These are phyloP conservation scores for Pterois miles DNA, from an alignment of 2,797 vertebrate genomes.

Conservation along the genomic window DNA sequence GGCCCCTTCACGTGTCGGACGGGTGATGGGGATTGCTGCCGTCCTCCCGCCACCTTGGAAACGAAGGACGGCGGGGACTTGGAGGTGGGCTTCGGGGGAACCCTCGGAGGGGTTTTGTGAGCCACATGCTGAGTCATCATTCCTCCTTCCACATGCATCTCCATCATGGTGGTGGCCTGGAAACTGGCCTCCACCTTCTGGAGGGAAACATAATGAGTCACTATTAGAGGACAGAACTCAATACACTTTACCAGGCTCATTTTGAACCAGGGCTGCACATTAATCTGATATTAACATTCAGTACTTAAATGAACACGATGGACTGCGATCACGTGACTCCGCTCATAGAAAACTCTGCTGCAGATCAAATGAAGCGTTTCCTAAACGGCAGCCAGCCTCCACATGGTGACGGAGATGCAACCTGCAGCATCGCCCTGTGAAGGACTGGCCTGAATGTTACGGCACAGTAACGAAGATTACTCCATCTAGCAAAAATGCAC, in stretches of 20 bases:
- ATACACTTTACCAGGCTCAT: neutral
- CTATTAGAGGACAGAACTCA: neutral
- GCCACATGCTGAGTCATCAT: slow-evolving; percentile 84
- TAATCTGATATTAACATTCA: too few relatives aligned
- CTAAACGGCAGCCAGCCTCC: too few relatives aligned
- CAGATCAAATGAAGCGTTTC: too few relatives aligned
- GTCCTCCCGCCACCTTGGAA: slow-evolving; percentile 86
- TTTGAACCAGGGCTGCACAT: neutral
- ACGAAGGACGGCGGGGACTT: slow-evolving; percentile 89
- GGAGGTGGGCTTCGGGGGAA: slow-evolving; percentile 93
- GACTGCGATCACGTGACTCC: too few relatives aligned
- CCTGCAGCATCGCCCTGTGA: too few relatives aligned
- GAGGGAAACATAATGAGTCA: neutral
- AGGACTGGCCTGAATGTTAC: too few relatives aligned
- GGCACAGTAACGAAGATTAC: too few relatives aligned
- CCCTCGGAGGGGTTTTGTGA: slow-evolving; percentile 95
- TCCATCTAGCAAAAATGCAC: too few relatives aligned
- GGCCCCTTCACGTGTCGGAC: slow-evolving; percentile 95
- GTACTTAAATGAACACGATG: too few relatives aligned
- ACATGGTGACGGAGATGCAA: too few relatives aligned
- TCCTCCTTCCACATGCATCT: slow-evolving; percentile 86
- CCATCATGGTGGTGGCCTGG: slow-evolving; percentile 75
- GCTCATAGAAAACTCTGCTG: too few relatives aligned
- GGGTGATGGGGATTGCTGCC: slow-evolving; percentile 95
- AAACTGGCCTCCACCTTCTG: slow-evolving; percentile 69